Conservation (phyloP, 2,113 vertebrate species). For the Sturnira hondurensis region DNA sequence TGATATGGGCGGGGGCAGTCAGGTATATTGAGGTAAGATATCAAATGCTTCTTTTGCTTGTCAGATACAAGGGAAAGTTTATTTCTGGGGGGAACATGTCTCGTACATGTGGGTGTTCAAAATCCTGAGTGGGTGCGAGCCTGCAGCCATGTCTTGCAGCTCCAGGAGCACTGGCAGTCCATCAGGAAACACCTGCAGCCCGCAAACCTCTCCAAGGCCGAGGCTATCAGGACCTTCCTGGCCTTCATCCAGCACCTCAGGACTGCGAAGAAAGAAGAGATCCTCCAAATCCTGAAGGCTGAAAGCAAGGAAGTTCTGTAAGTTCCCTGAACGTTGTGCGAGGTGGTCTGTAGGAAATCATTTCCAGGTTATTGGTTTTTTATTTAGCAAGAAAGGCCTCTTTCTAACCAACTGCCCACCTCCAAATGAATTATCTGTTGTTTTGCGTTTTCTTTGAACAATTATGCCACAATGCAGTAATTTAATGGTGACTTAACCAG, state of each 20-base stretch:
- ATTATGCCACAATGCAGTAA: background rate
- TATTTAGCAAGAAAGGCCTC: background rate
- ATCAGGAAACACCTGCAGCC: slow-evolving; percentile 87
- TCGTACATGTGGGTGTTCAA: background rate
- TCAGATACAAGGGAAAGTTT: background rate
- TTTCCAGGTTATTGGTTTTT: background rate
- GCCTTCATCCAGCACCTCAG: slow-evolving; percentile 90
- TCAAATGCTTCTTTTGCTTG: background rate
- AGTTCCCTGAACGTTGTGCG: slow-evolving; percentile 62
- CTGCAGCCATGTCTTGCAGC: slow-evolving; percentile 72
- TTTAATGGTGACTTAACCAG: background rate
- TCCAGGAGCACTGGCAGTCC: slow-evolving; percentile 89
- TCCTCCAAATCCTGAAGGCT: slow-evolving; percentile 88
- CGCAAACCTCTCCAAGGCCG: slow-evolving; percentile 86
- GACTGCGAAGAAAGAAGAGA: slow-evolving; percentile 89
- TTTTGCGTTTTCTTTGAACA: background rate
- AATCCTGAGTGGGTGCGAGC: background rate
- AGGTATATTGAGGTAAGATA: background rate
- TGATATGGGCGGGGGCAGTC: background rate
- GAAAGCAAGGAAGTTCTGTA: slow-evolving; percentile 91
- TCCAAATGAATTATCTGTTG: background rate
- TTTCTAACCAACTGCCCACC: background rate
- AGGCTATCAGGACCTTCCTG: slow-evolving; percentile 89
- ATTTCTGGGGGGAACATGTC: background rate
- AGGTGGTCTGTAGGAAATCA: background rate